Conservation (phyloP, 1,140 invertebrate genomes). For the Rhopalosiphum maidis region DNA sequence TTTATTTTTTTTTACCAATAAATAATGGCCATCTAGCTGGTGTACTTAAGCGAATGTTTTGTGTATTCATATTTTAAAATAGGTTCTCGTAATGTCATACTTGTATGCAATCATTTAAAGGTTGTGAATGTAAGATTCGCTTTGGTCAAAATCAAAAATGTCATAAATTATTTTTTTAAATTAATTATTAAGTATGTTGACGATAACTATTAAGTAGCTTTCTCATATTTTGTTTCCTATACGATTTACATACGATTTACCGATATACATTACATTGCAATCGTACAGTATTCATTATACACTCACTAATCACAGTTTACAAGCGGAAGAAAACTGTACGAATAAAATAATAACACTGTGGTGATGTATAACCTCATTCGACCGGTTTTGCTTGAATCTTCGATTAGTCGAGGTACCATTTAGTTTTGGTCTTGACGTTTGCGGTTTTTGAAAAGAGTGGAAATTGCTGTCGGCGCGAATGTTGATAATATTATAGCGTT, state of each 20-base stretch:
- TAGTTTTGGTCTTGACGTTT: constrained; percentile 22
- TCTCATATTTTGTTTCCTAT: not conserved
- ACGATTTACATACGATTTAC: too few species aligned
- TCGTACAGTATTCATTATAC: not conserved
- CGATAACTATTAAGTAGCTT: not conserved
- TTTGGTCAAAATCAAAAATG: not conserved
- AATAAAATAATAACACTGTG: not conserved
- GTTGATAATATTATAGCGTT: not conserved
- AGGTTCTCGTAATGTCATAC: not conserved
- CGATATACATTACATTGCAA: not conserved
- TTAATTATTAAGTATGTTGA: not conserved
- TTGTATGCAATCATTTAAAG: not conserved
- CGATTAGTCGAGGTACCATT: constrained; percentile 28
- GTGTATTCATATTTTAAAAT: not conserved
- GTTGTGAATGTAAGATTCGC: too few species aligned
- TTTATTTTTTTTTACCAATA: not conserved
- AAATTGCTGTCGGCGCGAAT: not conserved
- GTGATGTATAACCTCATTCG: not conserved
- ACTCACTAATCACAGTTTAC: not conserved
- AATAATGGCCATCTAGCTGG: not conserved
- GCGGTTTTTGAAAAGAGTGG: not conserved
- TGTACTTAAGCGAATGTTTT: not conserved
- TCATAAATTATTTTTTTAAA: not conserved
- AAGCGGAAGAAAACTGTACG: not conserved
- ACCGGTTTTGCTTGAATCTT: not conserved